phyloP scores from a whole-genome alignment of 2,113 vertebrate genomes.

The Tor tambroides region DNA sequence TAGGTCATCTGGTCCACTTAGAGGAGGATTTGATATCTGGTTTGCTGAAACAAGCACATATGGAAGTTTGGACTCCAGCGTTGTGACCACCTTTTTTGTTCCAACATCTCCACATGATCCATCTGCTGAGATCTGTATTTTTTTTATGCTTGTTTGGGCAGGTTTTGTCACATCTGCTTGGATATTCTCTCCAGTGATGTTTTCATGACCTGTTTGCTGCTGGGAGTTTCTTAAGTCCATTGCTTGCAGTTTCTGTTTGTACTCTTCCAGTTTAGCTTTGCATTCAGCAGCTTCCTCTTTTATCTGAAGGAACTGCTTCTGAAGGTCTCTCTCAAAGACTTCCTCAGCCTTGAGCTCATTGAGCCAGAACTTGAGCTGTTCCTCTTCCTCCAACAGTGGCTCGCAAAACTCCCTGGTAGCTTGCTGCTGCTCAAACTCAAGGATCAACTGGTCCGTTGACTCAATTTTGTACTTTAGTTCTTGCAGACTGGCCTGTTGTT shows the following conservation, averaged over 20 bases:
- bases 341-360: conserved; percentile 77
- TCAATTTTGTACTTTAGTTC: conserved; percentile 65
- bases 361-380: conserved; percentile 76
- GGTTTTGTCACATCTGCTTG: background rate
- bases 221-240: conserved; percentile 40
- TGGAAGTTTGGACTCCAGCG: conserved; percentile 53
- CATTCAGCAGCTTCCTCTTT: conserved; percentile 69
- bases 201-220: background rate
- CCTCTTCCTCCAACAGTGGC: conserved; percentile 53
- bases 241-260: conserved; percentile 60
- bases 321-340: conserved; percentile 70
- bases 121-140: conserved; percentile 35
- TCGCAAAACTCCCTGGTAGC: conserved; percentile 37
- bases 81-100: conserved; percentile 64
- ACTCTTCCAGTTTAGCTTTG: conserved; percentile 73
- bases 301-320: conserved; percentile 74
- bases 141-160: background rate
- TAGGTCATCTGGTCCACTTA: conserved; percentile 67
- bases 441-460: conserved; percentile 63
- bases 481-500: conserved; percentile 69
- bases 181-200: background rate
- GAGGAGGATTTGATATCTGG: conserved; percentile 66
- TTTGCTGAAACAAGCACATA: conserved; percentile 59
- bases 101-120: conserved; percentile 38
- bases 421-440: conserved; percentile 65